Evolutionary conservation across 2,113 vertebrate species (phyloP).

Genomic region (Megaceryle maxima): DNA sequence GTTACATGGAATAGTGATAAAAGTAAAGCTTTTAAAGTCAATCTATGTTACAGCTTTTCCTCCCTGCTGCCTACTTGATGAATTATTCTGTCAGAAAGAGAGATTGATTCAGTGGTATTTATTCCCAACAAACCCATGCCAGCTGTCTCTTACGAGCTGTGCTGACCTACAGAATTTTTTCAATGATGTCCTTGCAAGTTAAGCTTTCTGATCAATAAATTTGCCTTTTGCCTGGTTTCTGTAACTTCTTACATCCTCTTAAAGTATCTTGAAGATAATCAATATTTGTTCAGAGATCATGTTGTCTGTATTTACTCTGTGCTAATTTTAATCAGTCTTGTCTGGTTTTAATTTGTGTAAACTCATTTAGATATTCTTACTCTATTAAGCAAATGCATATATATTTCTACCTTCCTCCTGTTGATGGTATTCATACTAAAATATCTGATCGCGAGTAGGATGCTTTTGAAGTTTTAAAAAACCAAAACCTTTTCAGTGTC

Average conservation of each 20-base stretch:
- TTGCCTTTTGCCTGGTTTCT: not conserved
- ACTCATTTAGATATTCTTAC: not conserved
- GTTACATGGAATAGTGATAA: not conserved
- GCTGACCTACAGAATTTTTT: not conserved
- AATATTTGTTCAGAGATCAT: not conserved
- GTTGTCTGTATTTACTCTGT: not conserved
- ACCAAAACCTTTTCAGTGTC: not conserved
- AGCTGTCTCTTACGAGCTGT: not conserved
- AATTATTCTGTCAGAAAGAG: not conserved
- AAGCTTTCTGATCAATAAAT: not conserved
- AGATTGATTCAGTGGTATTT: not conserved
- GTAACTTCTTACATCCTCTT: not conserved
- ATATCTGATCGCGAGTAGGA: not conserved
- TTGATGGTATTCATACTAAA: not conserved
- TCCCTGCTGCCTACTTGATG: not conserved
- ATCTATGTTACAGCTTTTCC: not conserved
- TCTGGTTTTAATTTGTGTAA: not conserved
- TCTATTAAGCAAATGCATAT: not conserved
- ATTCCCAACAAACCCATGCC: not conserved
- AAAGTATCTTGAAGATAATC: not conserved
- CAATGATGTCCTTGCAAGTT: not conserved
- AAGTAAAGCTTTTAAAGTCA: not conserved
- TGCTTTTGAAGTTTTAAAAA: not conserved
- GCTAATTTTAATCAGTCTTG: not conserved
- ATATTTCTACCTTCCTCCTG: not conserved